phyloP scores from a whole-genome alignment of 2,888 invertebrate species.

The Dasypogon diadema region DNA sequence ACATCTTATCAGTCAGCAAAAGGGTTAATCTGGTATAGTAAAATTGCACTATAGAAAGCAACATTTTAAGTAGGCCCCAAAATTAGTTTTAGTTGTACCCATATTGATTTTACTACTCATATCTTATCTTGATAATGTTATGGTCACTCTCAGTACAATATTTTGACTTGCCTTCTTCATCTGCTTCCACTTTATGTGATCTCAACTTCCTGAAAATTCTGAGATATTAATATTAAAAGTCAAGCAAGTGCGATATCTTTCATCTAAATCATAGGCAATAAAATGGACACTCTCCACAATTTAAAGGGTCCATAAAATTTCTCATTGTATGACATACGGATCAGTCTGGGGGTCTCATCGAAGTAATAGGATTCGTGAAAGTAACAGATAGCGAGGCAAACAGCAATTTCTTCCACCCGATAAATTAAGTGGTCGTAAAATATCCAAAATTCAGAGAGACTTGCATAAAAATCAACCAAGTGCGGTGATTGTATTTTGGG shows the following conservation, averaged over 20 bases:
- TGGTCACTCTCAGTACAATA: too few relatives aligned
- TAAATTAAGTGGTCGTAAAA: slow-evolving; percentile 57
- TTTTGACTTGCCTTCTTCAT: too few relatives aligned
- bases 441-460: slow-evolving; percentile 46
- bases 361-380: slow-evolving; percentile 21
- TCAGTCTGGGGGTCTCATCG: neutral
- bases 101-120: too few relatives aligned
- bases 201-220: too few relatives aligned
- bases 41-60: too few relatives aligned
- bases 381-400: slow-evolving; percentile 21
- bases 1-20: too few relatives aligned
- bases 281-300: slow-evolving; percentile 39
- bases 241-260: slow-evolving; percentile 38
- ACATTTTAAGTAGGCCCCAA: too few relatives aligned
- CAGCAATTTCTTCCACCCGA: slow-evolving; percentile 55
- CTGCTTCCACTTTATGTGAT: too few relatives aligned
- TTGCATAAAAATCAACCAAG: slow-evolving; percentile 57
- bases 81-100: too few relatives aligned
- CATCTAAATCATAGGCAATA: slow-evolving; percentile 25
- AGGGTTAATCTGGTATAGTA: too few relatives aligned
- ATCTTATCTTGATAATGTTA: too few relatives aligned
- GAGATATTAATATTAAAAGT: slow-evolving; percentile 31
- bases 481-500: slow-evolving; percentile 54
- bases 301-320: slow-evolving; percentile 31
- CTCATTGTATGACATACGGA: neutral